These are phyloP conservation scores for Carterocephalus palaemon DNA, from an alignment of 2,888 invertebrate species.

Conservation along the genomic window DNA sequence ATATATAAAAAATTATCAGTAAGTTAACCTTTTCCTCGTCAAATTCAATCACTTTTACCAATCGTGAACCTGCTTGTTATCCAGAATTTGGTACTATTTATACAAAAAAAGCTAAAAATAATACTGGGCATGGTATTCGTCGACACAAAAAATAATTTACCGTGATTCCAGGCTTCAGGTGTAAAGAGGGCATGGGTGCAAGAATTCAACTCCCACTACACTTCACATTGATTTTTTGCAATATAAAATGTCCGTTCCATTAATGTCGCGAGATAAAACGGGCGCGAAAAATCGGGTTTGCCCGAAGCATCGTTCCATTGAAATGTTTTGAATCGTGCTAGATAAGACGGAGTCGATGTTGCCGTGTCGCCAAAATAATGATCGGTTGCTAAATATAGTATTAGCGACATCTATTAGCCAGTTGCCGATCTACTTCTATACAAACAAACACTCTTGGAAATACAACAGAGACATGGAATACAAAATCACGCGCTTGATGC, in stretches of 20 bases:
- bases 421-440: neutral
- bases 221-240: slow-evolving; percentile 49
- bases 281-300: slow-evolving; percentile 60
- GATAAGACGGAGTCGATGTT: slow-evolving; percentile 33
- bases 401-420: slow-evolving; percentile 29
- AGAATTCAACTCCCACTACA: slow-evolving; percentile 45
- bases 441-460: neutral
- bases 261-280: slow-evolving; percentile 47
- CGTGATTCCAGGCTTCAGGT: slow-evolving; percentile 74
- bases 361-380: slow-evolving; percentile 47
- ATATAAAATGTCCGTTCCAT: slow-evolving; percentile 37
- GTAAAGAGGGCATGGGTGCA: slow-evolving; percentile 70
- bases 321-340: slow-evolving; percentile 65
- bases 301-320: slow-evolving; percentile 58
- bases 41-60: slow-evolving; percentile 14
- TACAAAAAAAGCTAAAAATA: slow-evolving; percentile 49
- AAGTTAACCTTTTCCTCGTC: no score
- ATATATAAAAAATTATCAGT: no score
- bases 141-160: slow-evolving; percentile 47
- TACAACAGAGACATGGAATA: neutral
- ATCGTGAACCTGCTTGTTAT: slow-evolving; percentile 26
- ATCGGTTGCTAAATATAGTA: slow-evolving; percentile 42
- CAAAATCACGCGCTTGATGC: neutral
- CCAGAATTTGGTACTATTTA: slow-evolving; percentile 44
- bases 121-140: slow-evolving; percentile 31